Evolutionary conservation across 2,113 vertebrate genomes (phyloP).

Genomic region (Procavia capensis): DNA sequence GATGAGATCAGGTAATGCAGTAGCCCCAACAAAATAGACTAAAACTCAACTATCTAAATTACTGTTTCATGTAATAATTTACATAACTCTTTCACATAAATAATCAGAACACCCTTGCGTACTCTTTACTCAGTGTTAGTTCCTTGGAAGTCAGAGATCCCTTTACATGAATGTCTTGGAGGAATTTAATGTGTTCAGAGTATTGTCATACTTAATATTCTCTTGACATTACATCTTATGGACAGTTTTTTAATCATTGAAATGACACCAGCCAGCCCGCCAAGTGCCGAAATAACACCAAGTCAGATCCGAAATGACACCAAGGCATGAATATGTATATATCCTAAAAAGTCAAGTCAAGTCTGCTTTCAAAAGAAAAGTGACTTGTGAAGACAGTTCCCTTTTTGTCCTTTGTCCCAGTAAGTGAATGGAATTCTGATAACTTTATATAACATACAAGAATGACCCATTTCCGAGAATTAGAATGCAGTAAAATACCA

Average conservation of each 20-base stretch:
- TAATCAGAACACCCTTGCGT: neutral
- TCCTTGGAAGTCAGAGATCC: neutral
- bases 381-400: neutral
- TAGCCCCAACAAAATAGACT: neutral
- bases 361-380: constrained; percentile 42
- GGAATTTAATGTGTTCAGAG: neutral
- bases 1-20: constrained; percentile 15
- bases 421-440: neutral
- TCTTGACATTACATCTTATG: neutral
- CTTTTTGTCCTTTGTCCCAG: constrained; percentile 22
- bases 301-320: constrained; percentile 14
- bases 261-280: constrained; percentile 15
- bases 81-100: neutral
- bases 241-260: neutral
- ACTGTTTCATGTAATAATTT: neutral
- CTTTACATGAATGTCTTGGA: neutral
- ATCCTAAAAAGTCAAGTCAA: constrained; percentile 10
- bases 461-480: constrained; percentile 39
- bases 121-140: neutral
- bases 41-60: neutral
- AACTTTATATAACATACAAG: neutral
- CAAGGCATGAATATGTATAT: constrained; percentile 25
- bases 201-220: neutral
- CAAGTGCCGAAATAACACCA: no score
- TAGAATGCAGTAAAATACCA: constrained; percentile 19